A percentile compares a stretch with the other conserved stretches of the same genome.
These are phyloP conservation scores for Aromia moschata DNA, from an alignment of 2,888 invertebrate species.

Conservation along the genomic window DNA sequence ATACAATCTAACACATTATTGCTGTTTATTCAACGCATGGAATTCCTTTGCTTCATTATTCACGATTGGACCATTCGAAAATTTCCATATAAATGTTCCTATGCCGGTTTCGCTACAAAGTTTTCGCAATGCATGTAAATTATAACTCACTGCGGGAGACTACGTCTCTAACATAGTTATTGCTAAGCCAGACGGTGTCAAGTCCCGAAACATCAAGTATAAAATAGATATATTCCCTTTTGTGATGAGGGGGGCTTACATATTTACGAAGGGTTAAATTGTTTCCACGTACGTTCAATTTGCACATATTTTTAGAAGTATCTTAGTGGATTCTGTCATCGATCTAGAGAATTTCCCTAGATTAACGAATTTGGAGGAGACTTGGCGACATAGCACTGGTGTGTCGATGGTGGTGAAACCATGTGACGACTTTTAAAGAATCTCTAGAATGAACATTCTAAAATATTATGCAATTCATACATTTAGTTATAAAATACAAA, in stretches of 20 bases:
- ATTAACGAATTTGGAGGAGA: too few species aligned
- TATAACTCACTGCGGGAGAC: neutral
- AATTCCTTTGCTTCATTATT: neutral
- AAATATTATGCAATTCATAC: too few species aligned
- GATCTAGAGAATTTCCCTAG: too few species aligned
- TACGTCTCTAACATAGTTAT: neutral
- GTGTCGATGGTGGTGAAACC: too few species aligned
- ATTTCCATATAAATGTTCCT: conserved; percentile 1
- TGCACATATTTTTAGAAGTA: too few species aligned
- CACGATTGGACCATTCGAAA: neutral
- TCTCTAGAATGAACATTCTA: too few species aligned
- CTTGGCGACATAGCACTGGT: too few species aligned
- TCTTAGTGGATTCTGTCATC: too few species aligned
- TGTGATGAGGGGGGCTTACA: neutral
- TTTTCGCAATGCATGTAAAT: neutral
- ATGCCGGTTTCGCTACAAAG: neutral
- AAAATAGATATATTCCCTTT: neutral
- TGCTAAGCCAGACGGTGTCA: neutral
- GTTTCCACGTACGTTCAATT: too few species aligned
- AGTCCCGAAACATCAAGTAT: neutral
- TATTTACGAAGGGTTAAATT: too few species aligned
- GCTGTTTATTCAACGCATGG: neutral
- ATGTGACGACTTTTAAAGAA: too few species aligned
- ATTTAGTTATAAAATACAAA: too few species aligned
- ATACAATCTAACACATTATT: neutral